phyloP scores from a whole-genome alignment of 2,797 vertebrate species.

The Sebastiscus tertius region DNA sequence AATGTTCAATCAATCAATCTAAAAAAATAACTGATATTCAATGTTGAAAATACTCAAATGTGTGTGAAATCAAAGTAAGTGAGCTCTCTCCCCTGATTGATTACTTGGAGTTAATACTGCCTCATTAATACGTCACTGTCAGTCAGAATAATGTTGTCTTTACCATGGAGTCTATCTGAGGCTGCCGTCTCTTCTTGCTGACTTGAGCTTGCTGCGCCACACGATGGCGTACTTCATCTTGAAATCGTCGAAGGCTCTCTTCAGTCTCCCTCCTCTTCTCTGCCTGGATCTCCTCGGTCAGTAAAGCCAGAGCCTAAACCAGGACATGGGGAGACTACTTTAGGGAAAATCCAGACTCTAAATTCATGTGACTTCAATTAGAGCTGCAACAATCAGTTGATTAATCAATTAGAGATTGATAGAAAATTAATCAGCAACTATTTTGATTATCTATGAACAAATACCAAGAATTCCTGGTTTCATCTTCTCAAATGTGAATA shows the following conservation, averaged over 20 bases:
- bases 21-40: neutral
- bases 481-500: neutral
- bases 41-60: neutral
- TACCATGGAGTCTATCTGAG: conserved; percentile 65
- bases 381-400: neutral
- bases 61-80: neutral
- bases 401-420: too few species aligned
- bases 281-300: conserved; percentile 85
- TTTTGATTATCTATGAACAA: neutral
- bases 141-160: neutral
- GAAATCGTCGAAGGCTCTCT: conserved; percentile 86
- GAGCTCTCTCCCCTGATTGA: too few species aligned
- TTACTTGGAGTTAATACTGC: neutral
- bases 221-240: conserved; percentile 87
- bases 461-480: neutral
- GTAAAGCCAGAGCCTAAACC: conserved; percentile 79
- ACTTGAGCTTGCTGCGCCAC: conserved; percentile 83
- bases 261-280: conserved; percentile 79
- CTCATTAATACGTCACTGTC: neutral
- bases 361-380: neutral
- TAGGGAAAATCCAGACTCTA: neutral
- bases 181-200: conserved; percentile 78
- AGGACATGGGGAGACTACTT: neutral
- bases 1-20: too few species aligned
- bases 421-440: neutral